Base-by-base conservation (phyloP, 2,888 invertebrate genomes). In the Pycnomerus fuliginosus region DNA sequence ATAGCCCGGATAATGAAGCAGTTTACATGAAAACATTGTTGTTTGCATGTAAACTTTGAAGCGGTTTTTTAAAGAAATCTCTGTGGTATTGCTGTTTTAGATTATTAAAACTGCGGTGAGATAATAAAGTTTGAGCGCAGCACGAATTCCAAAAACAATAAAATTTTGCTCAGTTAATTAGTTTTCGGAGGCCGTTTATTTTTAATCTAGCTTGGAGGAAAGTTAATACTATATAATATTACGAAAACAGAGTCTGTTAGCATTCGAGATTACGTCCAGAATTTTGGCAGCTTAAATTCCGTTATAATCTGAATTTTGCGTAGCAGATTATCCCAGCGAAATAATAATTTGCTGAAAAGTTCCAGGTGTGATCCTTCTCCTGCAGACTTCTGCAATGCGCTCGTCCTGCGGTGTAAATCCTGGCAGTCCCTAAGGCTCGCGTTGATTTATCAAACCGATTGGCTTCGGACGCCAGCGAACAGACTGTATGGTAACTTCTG, bases 361-460 rank as follows among this genome's bases (percentile, higher is more conserved):
- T 46, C 25, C 36, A 33, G 42, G 33, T 32, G 31, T 31, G 22
- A 16, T 30, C n/a, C 23, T 34, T 24, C 14, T 37, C 16, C 34
- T 41, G 33, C 47, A 37, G 37, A 20, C 30, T 56, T 48, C 57
- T 56, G 59, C 57, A 57, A 52, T 58, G 57, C 56, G 56, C 53
- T 34, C 41, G 47, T 55, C 49, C 50, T 56, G 59, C 59, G 53
- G 53, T 49, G 53, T 41, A 54, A 53, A 51, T 57, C 57, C 44
- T 44, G 37, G 44, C 30, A 34, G 47, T 51, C 51, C 53, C 53
- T 27, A 27, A 51, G 52, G 49, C 37, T 47, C 33, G 29, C 44
- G 49, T 44, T 55, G 54, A 55, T 56, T 56, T 55, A 56, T 56
- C 54, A 55, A 49, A 43, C 48, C 49, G 44, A 56, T 52, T 22